phyloP scores from a whole-genome alignment of 2,888 invertebrate species.

The Lepidonotus clava region DNA sequence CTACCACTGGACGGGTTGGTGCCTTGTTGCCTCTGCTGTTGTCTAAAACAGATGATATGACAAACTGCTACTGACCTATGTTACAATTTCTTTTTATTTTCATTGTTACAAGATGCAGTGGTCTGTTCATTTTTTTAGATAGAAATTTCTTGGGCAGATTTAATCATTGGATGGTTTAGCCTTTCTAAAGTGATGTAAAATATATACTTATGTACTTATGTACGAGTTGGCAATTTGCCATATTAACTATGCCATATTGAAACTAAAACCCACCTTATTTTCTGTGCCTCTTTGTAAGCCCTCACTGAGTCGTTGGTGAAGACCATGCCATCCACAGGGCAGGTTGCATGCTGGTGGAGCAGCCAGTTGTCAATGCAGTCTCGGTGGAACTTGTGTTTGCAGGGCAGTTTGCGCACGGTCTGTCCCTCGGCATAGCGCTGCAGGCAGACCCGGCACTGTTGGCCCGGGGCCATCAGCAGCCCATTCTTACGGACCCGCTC shows the following conservation, averaged over 20 bases:
- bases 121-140: no score
- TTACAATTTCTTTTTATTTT: no score
- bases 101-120: no score
- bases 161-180: no score
- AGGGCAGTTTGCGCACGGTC: constrained; percentile 76
- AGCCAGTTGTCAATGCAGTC: constrained; percentile 80
- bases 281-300: constrained; percentile 56
- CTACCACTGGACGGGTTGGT: neutral
- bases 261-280: no score
- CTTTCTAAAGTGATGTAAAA: no score
- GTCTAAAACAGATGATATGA: neutral
- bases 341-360: constrained; percentile 78
- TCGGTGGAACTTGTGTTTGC: constrained; percentile 79
- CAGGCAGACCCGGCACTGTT: constrained; percentile 79
- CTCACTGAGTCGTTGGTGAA: constrained; percentile 63
- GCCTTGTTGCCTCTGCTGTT: neutral
- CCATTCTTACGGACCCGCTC: constrained; percentile 75
- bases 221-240: no score
- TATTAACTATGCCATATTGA: no score
- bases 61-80: no score
- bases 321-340: constrained; percentile 77
- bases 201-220: no score
- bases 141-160: no score
- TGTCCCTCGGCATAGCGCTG: constrained; percentile 74
- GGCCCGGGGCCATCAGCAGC: constrained; percentile 74